Percentiles rank a stretch among this genome's conserved stretches.
These are phyloP conservation scores for Bubo blakistoni DNA, from an alignment of 2,113 vertebrate species.

Conservation along the genomic window DNA sequence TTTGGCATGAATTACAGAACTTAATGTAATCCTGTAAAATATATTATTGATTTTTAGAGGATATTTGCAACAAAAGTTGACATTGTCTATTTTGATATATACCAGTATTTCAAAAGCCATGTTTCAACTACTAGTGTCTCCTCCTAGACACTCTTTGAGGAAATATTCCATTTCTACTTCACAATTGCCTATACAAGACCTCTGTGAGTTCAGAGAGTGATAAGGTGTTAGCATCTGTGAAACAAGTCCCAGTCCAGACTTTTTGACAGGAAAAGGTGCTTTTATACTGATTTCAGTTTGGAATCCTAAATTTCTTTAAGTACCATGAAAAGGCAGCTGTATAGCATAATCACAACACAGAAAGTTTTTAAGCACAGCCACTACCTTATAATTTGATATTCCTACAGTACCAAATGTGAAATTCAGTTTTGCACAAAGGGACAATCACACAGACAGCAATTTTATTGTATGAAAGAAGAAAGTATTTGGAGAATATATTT, in stretches of 20 bases:
- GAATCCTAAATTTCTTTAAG: not conserved
- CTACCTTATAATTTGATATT: not conserved
- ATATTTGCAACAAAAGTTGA: not conserved
- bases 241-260: not conserved
- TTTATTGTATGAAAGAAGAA: not conserved
- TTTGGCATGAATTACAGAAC: not conserved
- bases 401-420: not conserved
- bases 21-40: not conserved
- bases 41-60: not conserved
- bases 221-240: not conserved
- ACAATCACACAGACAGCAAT: not conserved
- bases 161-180: not conserved
- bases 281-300: not conserved
- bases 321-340: not conserved
- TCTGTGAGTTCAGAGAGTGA: not conserved
- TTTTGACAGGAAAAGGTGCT: not conserved
- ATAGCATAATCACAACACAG: not conserved
- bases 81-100: not conserved
- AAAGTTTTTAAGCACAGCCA: not conserved
- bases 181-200: not conserved
- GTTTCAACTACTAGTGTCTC: not conserved
- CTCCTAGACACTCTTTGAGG: not conserved
- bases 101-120: not conserved
- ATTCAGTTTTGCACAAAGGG: not conserved
- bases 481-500: not conserved